Percentiles rank a stretch among this genome's conserved stretches.
Conservation (phyloP, 2,888 invertebrate genomes). For the Dryococelus australis region DNA sequence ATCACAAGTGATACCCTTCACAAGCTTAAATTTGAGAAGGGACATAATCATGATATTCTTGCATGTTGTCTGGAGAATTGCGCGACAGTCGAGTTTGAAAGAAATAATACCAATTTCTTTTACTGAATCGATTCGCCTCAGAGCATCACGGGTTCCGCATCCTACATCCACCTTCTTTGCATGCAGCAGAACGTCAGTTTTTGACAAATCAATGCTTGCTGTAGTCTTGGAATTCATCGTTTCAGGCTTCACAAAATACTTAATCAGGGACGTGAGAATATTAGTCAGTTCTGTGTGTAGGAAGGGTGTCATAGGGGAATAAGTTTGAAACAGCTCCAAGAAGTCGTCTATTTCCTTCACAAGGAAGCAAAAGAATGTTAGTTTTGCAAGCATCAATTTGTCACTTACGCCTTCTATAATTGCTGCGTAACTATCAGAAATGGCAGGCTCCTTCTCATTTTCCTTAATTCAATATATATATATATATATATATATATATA, state of each 20-base stretch:
- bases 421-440: slow-evolving; percentile 32
- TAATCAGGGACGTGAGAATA: neutral
- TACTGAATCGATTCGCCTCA: neutral
- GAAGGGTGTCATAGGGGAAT: slow-evolving; percentile 41
- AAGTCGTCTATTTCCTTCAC: slow-evolving; percentile 42
- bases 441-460: slow-evolving; percentile 27
- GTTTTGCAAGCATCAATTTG: slow-evolving; percentile 37
- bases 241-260: slow-evolving; percentile 1
- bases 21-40: neutral
- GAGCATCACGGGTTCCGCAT: neutral
- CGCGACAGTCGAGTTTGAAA: neutral
- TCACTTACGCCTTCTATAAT: slow-evolving; percentile 33
- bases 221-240: neutral
- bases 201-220: slow-evolving; percentile 10
- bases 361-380: slow-evolving; percentile 39
- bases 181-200: too few species aligned
- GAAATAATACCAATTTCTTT: neutral
- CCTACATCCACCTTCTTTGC: neutral
- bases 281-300: neutral
- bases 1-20: neutral
- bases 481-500: neutral
- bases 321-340: slow-evolving; percentile 37
- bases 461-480: slow-evolving; percentile 35
- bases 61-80: slow-evolving; percentile 1
- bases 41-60: neutral